A percentile compares a stretch with the other conserved stretches of the same genome.
These are phyloP conservation scores for Haliclona indistincta DNA, from an alignment of 37 sponge, comb jelly and placozoan species.

Conservation along the genomic window DNA sequence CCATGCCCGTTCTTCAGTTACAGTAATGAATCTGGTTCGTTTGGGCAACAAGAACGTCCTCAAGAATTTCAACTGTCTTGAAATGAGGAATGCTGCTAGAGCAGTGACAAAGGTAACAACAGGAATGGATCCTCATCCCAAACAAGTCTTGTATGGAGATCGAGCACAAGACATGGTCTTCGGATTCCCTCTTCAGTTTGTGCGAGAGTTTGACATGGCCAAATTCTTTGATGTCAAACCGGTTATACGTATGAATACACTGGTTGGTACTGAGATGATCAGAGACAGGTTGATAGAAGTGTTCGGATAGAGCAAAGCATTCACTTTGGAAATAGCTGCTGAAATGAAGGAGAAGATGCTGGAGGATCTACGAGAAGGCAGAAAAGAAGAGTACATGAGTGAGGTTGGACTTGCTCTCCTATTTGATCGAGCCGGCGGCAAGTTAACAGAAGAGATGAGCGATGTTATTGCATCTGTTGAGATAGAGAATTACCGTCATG, in stretches of 20 bases:
- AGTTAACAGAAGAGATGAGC: slow-evolving; percentile 59
- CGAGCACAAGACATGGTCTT: slow-evolving; percentile 76
- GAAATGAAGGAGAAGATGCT: slow-evolving; percentile 79
- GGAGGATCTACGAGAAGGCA: slow-evolving; percentile 46
- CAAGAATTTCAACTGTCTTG: slow-evolving; percentile 67
- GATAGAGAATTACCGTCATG: slow-evolving; percentile 20
- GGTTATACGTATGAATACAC: slow-evolving; percentile 66
- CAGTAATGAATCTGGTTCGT: slow-evolving; percentile 83
- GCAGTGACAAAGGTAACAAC: slow-evolving; percentile 76
- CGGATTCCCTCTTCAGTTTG: slow-evolving; percentile 57
- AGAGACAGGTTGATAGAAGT: slow-evolving; percentile 44
- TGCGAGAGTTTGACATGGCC: slow-evolving; percentile 74
- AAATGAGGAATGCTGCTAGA: slow-evolving; percentile 70
- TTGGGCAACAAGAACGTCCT: slow-evolving; percentile 75
- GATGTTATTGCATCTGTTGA: slow-evolving; percentile 44
- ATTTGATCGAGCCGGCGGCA: slow-evolving; percentile 83
- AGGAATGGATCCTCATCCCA: slow-evolving; percentile 66
- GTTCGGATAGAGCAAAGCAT: slow-evolving; percentile 66
- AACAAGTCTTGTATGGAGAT: slow-evolving; percentile 76
- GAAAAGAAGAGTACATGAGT: slow-evolving; percentile 92
- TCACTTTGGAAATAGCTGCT: slow-evolving; percentile 52
- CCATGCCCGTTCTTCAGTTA: slow-evolving; percentile 77
- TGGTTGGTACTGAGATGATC: slow-evolving; percentile 77
- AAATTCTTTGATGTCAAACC: slow-evolving; percentile 77
- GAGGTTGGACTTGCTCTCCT: slow-evolving; percentile 58